Base-by-base conservation (phyloP, 1,140 invertebrate genomes). In the Drosophila pallidifrons region DNA sequence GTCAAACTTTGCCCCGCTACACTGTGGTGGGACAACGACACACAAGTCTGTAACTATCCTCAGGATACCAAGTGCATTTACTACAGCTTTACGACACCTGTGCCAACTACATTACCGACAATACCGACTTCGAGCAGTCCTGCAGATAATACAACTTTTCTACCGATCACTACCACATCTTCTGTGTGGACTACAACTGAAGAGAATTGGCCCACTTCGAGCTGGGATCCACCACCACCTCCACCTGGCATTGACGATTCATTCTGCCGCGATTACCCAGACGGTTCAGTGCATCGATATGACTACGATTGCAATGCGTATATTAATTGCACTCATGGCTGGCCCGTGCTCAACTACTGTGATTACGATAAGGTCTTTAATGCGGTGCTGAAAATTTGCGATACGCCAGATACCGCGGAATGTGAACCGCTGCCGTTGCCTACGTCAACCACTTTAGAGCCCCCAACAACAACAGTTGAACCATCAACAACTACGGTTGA, bases 221-320 rank as follows among this genome's bases (percentile, higher is more conserved):
- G 66, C 61, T 91, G 73, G 67, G 83, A 85, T 61, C 73, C 83
- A 38, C 75, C 85, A 1, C 60, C 71, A 6, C 0, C 51, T 6
- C 85, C 82, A 4, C 81, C 81, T 0, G 88, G 82, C 20, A 85
- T 82, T 30, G 5, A 51, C 0, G 55, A 71, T 0, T 49, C 64
- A 5, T 76, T 69, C 54, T 91, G 89, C 38, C 43, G 0, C 2
- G 8, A 59, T 0, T 20, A 30, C 0, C 3, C 30, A 2, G 64
- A 82, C 76, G 88, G 83, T 6, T 38, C 57, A 0, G 5, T 78
- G 41, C 47, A 74, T 71, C 59, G 63, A 13, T 91, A 91, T 77
- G 83, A 83, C 1, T 91, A 91, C 49, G 70, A 91, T 49, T 91
- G 88, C 20, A 81, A 86, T 77, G 88, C 83, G 7, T 91, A 91